Evolutionary conservation across 37 sponge, comb jelly and placozoan species (phyloP).

Genomic region (Crambe crambe): DNA sequence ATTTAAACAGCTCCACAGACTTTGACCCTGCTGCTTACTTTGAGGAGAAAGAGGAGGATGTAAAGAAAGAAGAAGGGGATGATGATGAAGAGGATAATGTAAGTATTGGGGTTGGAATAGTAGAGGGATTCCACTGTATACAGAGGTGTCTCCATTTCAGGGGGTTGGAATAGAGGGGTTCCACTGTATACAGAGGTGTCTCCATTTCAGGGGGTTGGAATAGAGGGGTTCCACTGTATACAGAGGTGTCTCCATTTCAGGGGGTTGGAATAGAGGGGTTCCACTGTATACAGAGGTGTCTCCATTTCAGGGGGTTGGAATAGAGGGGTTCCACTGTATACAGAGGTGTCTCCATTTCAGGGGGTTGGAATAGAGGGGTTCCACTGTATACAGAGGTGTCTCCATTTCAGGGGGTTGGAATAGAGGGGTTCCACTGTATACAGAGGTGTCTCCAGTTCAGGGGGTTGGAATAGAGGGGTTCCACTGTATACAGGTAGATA

Average conservation of each 20-base stretch:
- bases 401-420: too few relatives aligned
- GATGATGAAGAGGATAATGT: constrained; percentile 1
- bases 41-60: constrained; percentile 1
- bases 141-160: not conserved
- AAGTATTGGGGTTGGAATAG: not conserved
- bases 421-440: too few relatives aligned
- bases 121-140: too few relatives aligned
- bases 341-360: not conserved
- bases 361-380: not conserved
- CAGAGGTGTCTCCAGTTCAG: too few relatives aligned
- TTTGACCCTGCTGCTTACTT: not conserved
- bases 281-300: not conserved
- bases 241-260: not conserved
- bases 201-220: not conserved
- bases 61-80: not conserved
- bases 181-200: not conserved
- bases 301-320: too few relatives aligned
- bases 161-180: not conserved
- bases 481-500: too few relatives aligned
- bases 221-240: not conserved
- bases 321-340: not conserved
- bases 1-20: not conserved
- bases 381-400: not conserved
- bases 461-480: too few relatives aligned
- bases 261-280: not conserved